A percentile compares a stretch with the other conserved stretches of the same genome.
Conservation (phyloP, 2,113 vertebrate species). For the Sapajus apella region DNA sequence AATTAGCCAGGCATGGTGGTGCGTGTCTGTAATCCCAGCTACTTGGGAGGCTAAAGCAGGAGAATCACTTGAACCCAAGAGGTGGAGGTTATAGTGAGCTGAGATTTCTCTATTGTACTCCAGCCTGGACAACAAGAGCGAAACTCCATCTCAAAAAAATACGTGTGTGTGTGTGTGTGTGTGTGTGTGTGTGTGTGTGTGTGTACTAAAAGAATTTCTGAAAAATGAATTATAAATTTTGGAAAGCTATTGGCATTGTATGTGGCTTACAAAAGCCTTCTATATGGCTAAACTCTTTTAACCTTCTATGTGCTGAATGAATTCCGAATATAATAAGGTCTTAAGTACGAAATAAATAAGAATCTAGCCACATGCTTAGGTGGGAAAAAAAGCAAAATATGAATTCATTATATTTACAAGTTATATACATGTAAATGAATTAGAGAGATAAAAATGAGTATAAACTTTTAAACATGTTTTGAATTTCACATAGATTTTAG, state of each 20-base stretch:
- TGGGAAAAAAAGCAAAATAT: neutral
- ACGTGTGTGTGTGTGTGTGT: too few species aligned
- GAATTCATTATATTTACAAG: constrained; percentile 28
- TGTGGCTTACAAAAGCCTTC: neutral
- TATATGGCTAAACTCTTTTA: neutral
- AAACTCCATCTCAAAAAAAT: too few species aligned
- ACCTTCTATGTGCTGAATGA: neutral
- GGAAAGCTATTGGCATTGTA: neutral
- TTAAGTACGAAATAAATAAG: neutral
- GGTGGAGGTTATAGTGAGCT: too few species aligned
- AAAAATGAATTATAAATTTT: constrained; percentile 26
- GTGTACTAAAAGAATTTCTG: neutral
- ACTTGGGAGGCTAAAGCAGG: too few species aligned
- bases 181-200: too few species aligned
- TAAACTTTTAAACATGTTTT: constrained; percentile 60
- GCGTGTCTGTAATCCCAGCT: too few species aligned
- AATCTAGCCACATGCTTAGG: constrained; percentile 55
- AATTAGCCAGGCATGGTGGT: too few species aligned
- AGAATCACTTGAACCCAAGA: too few species aligned
- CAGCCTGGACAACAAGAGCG: too few species aligned
- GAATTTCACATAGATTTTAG: constrained; percentile 20
- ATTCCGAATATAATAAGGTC: neutral
- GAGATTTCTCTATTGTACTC: too few species aligned
- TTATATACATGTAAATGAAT: constrained; percentile 30
- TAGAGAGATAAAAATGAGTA: constrained; percentile 35